Percentiles rank a stretch among this genome's conserved stretches.
phyloP scores from a whole-genome alignment of 2,113 vertebrate species.

The Aspidoscelis tigris region DNA sequence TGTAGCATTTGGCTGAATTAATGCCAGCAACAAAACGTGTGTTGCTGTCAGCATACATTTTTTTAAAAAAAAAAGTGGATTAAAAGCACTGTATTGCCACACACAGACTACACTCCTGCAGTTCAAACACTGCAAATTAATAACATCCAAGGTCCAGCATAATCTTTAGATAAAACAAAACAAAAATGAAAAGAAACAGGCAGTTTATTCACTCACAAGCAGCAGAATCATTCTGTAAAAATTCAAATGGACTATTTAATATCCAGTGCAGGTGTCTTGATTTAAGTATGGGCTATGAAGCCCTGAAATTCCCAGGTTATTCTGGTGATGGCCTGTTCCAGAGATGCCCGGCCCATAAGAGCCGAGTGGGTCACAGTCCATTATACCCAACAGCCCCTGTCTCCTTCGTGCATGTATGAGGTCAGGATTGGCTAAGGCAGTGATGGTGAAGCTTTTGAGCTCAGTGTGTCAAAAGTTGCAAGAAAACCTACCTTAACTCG shows the following conservation, averaged over 20 bases:
- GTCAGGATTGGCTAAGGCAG: no score
- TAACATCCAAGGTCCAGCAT: background rate
- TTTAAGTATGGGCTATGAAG: no score
- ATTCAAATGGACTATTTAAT: slow-evolving; percentile 15
- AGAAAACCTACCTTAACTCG: no score
- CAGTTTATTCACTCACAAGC: slow-evolving; percentile 11
- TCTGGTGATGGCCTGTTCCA: no score
- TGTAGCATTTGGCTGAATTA: slow-evolving; percentile 45
- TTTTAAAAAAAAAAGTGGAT: slow-evolving; percentile 30
- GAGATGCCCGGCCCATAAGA: no score
- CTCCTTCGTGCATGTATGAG: no score
- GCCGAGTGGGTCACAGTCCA: no score
- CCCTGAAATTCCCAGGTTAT: no score
- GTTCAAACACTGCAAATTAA: slow-evolving; percentile 40
- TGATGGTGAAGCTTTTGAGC: no score
- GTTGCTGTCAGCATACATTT: slow-evolving; percentile 7
- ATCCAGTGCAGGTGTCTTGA: background rate
- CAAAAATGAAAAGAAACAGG: background rate
- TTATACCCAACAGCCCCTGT: no score
- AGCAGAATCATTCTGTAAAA: slow-evolving; percentile 18
- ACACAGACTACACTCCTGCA: background rate
- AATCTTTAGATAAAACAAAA: background rate
- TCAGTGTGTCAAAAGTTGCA: no score
- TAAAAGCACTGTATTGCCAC: slow-evolving; percentile 49
- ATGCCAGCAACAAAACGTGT: slow-evolving; percentile 50